These are phyloP conservation scores for Rhabdornis inornatus DNA, from an alignment of 2,113 vertebrate species.

Conservation along the genomic window DNA sequence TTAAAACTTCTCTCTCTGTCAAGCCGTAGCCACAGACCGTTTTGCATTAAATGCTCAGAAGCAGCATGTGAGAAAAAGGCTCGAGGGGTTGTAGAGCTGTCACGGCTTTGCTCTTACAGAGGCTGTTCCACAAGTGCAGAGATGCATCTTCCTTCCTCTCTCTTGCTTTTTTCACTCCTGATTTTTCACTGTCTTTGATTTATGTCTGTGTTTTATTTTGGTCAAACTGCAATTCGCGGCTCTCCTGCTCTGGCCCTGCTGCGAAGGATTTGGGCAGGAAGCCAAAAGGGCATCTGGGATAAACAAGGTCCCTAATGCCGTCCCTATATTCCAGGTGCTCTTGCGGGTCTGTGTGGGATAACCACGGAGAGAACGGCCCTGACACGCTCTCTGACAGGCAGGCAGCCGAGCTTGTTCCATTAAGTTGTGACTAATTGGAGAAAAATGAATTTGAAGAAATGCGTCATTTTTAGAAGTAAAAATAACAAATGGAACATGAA, in stretches of 20 bases:
- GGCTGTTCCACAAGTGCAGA: constrained; percentile 7
- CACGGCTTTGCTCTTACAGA: background rate
- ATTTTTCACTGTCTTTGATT: constrained; percentile 7
- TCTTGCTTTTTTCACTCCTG: background rate
- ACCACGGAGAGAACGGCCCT: background rate
- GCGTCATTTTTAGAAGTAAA: constrained; percentile 81
- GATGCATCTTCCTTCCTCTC: constrained; percentile 33
- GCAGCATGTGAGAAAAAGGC: background rate
- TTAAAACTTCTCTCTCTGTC: constrained; percentile 60
- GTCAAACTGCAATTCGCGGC: background rate
- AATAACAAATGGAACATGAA: constrained; percentile 80
- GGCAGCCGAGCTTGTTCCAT: constrained; percentile 43
- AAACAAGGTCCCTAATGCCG: background rate
- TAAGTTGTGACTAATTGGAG: constrained; percentile 74
- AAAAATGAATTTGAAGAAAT: constrained; percentile 81
- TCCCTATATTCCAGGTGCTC: background rate
- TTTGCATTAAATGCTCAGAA: constrained; percentile 26
- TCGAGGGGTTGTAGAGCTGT: background rate
- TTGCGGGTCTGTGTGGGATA: background rate
- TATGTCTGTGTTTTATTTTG: constrained; percentile 4
- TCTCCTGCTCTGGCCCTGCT: background rate
- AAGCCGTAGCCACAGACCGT: background rate
- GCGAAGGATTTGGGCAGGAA: background rate
- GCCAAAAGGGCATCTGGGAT: constrained; percentile 6
- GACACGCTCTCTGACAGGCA: constrained; percentile 14